These are phyloP conservation scores for Chrysolina haemoptera DNA, from an alignment of 2,888 invertebrate genomes.

Conservation along the genomic window DNA sequence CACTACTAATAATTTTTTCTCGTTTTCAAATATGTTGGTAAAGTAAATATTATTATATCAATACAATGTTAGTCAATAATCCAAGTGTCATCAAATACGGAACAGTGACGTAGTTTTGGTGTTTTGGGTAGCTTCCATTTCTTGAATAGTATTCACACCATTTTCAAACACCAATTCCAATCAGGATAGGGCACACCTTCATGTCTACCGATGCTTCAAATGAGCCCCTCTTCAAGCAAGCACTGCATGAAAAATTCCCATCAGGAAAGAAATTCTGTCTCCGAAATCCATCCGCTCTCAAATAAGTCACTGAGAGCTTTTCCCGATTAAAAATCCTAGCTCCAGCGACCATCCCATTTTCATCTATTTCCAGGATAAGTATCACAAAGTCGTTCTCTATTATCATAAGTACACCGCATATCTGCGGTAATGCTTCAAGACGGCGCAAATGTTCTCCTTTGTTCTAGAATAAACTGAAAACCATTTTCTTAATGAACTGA, in stretches of 20 bases:
- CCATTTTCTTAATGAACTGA: conserved; percentile 52
- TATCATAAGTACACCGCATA: conserved; percentile 44
- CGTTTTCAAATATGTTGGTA: too few relatives aligned
- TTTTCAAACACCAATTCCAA: too few relatives aligned
- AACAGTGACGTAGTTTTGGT: too few relatives aligned
- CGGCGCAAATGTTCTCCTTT: conserved; percentile 43
- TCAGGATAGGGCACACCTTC: too few relatives aligned
- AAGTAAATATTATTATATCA: too few relatives aligned
- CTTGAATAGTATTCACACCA: too few relatives aligned
- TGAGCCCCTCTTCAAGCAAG: neutral
- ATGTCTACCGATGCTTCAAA: too few relatives aligned
- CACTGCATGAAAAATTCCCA: neutral
- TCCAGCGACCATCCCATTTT: neutral
- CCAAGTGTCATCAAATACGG: too few relatives aligned
- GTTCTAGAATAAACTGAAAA: conserved; percentile 48
- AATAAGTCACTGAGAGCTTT: neutral
- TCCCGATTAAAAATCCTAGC: conserved; percentile 15
- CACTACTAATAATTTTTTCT: too few relatives aligned
- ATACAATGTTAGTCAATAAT: too few relatives aligned
- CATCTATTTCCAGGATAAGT: conserved; percentile 25
- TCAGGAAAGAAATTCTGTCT: neutral
- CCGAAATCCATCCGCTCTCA: neutral
- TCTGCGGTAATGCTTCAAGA: conserved; percentile 32
- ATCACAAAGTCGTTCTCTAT: conserved; percentile 37
- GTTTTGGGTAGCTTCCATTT: too few relatives aligned